These are phyloP conservation scores for Brevimyrus niger DNA, from an alignment of 2,113 vertebrate genomes.

Conservation along the genomic window DNA sequence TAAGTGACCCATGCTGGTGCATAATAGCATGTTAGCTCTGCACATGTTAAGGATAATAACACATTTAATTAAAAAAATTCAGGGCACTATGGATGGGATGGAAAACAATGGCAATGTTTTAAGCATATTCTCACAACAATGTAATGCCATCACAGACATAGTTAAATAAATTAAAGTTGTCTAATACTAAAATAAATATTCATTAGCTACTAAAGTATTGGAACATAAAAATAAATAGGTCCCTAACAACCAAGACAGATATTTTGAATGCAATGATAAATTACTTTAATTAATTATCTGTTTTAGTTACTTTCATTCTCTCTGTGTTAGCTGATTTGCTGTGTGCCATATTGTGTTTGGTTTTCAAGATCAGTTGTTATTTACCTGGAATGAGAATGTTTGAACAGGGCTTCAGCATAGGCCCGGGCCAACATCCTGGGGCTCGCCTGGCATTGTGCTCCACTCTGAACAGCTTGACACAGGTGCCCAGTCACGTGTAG, in stretches of 20 bases:
- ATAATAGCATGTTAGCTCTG: not conserved
- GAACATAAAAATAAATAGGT: not conserved
- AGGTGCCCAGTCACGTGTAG: constrained; percentile 58
- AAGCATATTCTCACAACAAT: not conserved
- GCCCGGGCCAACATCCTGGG: constrained; percentile 56
- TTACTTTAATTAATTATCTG: not conserved
- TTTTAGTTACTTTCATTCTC: not conserved
- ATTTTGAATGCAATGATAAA: not conserved
- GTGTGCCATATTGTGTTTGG: not conserved
- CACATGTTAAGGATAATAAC: constrained; percentile 2
- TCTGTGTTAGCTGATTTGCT: not conserved
- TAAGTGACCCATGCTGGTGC: not conserved
- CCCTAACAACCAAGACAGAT: not conserved
- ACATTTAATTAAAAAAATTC: not conserved
- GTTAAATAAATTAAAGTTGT: not conserved
- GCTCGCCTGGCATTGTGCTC: constrained; percentile 36
- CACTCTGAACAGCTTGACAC: constrained; percentile 50
- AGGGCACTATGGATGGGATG: not conserved
- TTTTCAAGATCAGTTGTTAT: constrained; percentile 15
- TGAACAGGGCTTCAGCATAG: constrained; percentile 60
- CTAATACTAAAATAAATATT: not conserved
- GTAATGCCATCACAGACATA: not conserved
- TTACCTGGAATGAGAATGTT: constrained; percentile 53
- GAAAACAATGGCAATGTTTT: not conserved
- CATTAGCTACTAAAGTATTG: not conserved